These are phyloP conservation scores for Gymnocypris eckloni DNA, from an alignment of 2,797 vertebrate genomes.

Conservation along the genomic window DNA sequence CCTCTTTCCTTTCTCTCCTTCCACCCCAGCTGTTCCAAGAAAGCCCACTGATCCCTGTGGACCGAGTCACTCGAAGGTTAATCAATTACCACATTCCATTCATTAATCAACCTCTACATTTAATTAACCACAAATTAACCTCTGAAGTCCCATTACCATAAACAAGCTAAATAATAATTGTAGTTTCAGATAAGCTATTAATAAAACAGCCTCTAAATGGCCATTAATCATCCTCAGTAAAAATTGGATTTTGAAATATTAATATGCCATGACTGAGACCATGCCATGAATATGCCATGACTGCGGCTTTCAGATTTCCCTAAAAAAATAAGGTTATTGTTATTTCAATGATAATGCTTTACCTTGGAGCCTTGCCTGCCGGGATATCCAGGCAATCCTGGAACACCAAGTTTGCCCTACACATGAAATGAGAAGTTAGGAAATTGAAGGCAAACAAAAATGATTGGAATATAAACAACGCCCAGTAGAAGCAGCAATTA, in stretches of 20 bases:
- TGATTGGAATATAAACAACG: neutral
- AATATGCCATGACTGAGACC: slow-evolving; percentile 66
- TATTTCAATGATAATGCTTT: slow-evolving; percentile 65
- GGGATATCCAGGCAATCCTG: slow-evolving; percentile 91
- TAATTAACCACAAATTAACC: slow-evolving; percentile 80
- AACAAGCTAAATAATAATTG: slow-evolving; percentile 76
- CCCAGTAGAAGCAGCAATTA: slow-evolving; percentile 46
- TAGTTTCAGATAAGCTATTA: slow-evolving; percentile 78
- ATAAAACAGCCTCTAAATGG: slow-evolving; percentile 74
- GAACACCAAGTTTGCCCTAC: slow-evolving; percentile 91
- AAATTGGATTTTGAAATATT: slow-evolving; percentile 58
- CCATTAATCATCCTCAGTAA: slow-evolving; percentile 75
- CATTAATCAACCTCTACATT: slow-evolving; percentile 71
- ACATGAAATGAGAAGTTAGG: neutral
- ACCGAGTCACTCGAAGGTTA: slow-evolving; percentile 72
- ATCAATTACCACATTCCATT: slow-evolving; percentile 72
- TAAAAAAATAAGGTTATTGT: neutral
- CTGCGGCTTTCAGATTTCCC: slow-evolving; percentile 7
- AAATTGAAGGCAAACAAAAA: slow-evolving; percentile 32
- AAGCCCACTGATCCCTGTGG: slow-evolving; percentile 89
- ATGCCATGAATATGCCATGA: slow-evolving; percentile 65
- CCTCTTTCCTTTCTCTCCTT: slow-evolving; percentile 92
- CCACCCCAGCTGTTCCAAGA: slow-evolving; percentile 78
- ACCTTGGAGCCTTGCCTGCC: slow-evolving; percentile 92
- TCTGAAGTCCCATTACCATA: slow-evolving; percentile 75